Evolutionary conservation across 2,113 vertebrate species (phyloP), one percentile per base, ranked within the genome.

Genomic region (Cettia cetti): DNA sequence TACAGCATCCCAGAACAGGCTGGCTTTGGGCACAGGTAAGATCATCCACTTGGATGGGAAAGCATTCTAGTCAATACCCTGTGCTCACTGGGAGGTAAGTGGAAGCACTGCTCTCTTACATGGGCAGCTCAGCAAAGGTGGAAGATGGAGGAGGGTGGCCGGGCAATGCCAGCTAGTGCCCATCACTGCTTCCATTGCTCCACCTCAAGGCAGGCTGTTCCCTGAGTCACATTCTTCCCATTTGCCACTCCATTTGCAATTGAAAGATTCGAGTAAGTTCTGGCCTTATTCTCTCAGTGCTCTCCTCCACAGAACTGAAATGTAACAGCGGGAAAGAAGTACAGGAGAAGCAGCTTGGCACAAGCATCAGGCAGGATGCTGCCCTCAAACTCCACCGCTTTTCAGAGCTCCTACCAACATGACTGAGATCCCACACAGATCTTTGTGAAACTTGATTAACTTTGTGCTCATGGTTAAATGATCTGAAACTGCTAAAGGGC

Each of bases 381-480:
- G 70, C 40, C n/a, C 76, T 86, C 69, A 71, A 83, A 75, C 65
- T 59, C 47, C 20, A 63, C 56, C 61, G 21, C 60, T 61, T 87
- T 18, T 68, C 63, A 68, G 61, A 74, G 69, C 26, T 84, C 63
- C 30, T 69, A 44, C 45, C 77, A 90, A 80, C 5, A 8, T 10
- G 45, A 60, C 63, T n/a, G 61, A 72, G 54, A 69, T 82, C 66
- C 76, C 50, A 50, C 26, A 15, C 20, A 76, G 28, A 42, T 71
- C 64, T 83, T 49, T 45, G n/a, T 81, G 71, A 93, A 79, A 86
- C 68, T 61, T 56, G 54, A 92, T 94, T 94, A 95, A 94, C 49
- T 49, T 23, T 65, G 49, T 26, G 13, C 79, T 94, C 28, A 53
- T 28, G 71, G 65, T 63, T 92, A 97, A 69, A 70, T 35, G 22